These are phyloP conservation scores for Philhelius pedissequus DNA, from an alignment of 2,888 invertebrate genomes.

Conservation along the genomic window DNA sequence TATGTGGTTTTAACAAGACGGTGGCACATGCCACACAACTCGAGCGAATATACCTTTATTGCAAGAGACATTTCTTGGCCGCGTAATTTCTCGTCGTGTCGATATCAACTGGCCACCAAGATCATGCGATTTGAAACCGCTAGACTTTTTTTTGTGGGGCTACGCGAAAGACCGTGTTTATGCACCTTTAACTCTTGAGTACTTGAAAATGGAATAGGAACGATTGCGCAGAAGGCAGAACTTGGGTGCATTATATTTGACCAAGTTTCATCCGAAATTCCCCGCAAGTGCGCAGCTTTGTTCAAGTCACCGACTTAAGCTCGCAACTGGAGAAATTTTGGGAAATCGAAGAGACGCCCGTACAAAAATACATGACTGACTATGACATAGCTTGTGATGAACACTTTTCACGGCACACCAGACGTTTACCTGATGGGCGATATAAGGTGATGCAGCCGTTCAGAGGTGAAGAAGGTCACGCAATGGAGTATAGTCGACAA, in stretches of 20 bases:
- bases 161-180: too few species aligned
- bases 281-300: background rate
- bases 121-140: too few species aligned
- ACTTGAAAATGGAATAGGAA: background rate
- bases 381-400: background rate
- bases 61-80: too few species aligned
- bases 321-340: background rate
- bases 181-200: too few species aligned
- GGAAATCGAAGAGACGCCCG: background rate
- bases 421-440: background rate
- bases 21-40: too few species aligned
- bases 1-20: too few species aligned
- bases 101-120: too few species aligned
- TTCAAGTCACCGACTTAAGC: background rate
- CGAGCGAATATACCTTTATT: too few species aligned
- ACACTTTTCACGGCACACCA: background rate
- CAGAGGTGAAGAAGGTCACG: background rate
- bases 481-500: background rate
- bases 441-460: background rate
- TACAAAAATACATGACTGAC: background rate
- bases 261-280: background rate
- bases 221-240: background rate
- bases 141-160: too few species aligned
- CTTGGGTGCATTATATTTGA: background rate
- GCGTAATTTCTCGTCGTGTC: too few species aligned